phyloP scores from a whole-genome alignment of 1,140 invertebrate species.

The Wasmannia auropunctata region DNA sequence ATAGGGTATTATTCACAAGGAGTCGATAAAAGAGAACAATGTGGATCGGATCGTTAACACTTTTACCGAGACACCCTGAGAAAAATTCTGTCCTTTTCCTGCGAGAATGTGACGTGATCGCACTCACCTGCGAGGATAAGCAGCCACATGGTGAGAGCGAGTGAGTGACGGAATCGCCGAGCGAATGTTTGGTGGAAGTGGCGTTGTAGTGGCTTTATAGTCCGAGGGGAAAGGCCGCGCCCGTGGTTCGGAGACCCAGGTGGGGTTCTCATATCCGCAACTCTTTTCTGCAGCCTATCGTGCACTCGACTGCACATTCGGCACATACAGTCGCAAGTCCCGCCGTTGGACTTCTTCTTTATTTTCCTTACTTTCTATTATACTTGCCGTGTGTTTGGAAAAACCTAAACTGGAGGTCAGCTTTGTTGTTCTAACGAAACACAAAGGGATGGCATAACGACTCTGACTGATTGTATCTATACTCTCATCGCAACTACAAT shows the following conservation, averaged over 20 bases:
- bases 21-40: not conserved
- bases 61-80: slow-evolving; percentile 10
- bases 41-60: not conserved
- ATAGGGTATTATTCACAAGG: not conserved
- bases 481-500: no score
- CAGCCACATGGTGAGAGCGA: slow-evolving; percentile 83
- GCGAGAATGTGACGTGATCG: slow-evolving; percentile 29
- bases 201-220: slow-evolving; percentile 82
- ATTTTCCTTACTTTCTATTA: slow-evolving; percentile 1
- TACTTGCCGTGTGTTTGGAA: not conserved
- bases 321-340: slow-evolving; percentile 14
- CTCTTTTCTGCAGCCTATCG: slow-evolving; percentile 74
- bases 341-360: not conserved
- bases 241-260: slow-evolving; percentile 74
- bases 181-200: slow-evolving; percentile 82
- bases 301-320: slow-evolving; percentile 66
- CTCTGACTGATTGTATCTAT: not conserved
- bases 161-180: slow-evolving; percentile 80
- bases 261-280: slow-evolving; percentile 77
- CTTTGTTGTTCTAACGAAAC: not conserved
- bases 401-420: not conserved
- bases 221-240: slow-evolving; percentile 83
- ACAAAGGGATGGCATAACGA: not conserved
- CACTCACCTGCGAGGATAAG: slow-evolving; percentile 84
- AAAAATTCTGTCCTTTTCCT: slow-evolving; percentile 29